Evolutionary conservation across 92 coral and sea anemone species (phyloP), one percentile per base, ranked within the genome.

Genomic region (Heliopora coerulea): DNA sequence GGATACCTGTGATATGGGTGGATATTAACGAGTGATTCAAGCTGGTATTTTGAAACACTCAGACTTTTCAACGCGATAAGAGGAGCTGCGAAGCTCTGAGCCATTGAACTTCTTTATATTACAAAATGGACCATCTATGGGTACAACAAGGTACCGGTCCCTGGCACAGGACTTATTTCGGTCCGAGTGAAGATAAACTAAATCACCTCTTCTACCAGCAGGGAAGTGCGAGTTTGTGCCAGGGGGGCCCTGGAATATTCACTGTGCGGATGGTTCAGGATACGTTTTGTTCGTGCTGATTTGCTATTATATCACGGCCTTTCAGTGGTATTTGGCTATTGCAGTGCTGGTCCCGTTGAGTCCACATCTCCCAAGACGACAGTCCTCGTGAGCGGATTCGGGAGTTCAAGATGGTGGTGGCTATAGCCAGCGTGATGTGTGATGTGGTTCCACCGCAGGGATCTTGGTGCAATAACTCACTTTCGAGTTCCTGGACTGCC

Each of bases 401-500:
- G 42, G 78, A 26, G 50, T 79, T 79, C 5, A 68, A 78, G 61
- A 5, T 44, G 19, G 83, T n/a, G 25, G 78, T 79, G 19, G 72
- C 83, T 25, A 41, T 23, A 21, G 62, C 6, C 6, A 37, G 11
- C 11, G 42, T 37, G 42, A 37, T n/a, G n/a, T n/a, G n/a, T n/a
- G 42, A 37, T 37, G 11, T 11, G 6, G 42, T 4, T 4, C 42
- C 4, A 11, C 42, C 42, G 42, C 6, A 4, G 42, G 42, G 42
- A 11, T 37, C 42, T 37, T 37, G 42, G 42, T 54, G 46, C 0
- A 77, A 56, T 28, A 86, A 65, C 63, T 82, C 86, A 26, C 72
- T 86, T 25, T 82, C 80, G 15, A 81, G 72, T 26, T 81, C 86
- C 30, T 65, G 80, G 21, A 81, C 82, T 8, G 86, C 89, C 49